These are phyloP conservation scores for Bolinopsis microptera DNA, from an alignment of 37 sponge, comb jelly and placozoan species.

Conservation along the genomic window DNA sequence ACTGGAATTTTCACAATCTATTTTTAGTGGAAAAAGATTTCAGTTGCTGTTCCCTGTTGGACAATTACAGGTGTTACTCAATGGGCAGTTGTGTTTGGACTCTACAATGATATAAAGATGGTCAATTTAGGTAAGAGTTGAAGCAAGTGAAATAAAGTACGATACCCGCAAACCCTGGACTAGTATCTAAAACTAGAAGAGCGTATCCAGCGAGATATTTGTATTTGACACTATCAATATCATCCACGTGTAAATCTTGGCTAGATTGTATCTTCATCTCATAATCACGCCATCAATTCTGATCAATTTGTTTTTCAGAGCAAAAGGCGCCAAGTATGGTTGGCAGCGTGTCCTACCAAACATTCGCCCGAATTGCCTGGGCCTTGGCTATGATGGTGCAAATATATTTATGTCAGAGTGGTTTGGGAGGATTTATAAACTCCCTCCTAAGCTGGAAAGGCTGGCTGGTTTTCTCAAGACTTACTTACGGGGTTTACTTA, in stretches of 20 bases:
- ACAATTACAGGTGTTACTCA: background rate
- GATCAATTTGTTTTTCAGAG: too few relatives aligned
- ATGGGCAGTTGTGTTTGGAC: background rate
- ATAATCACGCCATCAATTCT: too few relatives aligned
- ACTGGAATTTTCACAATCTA: too few relatives aligned
- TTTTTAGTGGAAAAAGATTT: background rate
- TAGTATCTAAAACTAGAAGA: too few relatives aligned
- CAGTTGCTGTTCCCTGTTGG: background rate
- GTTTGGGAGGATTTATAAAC: conserved; percentile 18
- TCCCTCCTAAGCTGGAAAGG: conserved; percentile 31
- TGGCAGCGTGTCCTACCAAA: background rate
- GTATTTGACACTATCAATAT: too few relatives aligned
- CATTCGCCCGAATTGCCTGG: background rate
- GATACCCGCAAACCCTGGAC: too few relatives aligned
- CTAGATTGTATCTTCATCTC: too few relatives aligned
- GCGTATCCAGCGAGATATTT: too few relatives aligned
- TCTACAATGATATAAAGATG: background rate
- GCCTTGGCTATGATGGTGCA: background rate
- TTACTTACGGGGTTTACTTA: conserved; percentile 10
- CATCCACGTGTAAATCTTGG: too few relatives aligned
- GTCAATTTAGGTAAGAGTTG: background rate
- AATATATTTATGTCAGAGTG: background rate
- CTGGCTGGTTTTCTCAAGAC: conserved; percentile 11
- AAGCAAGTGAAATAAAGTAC: too few relatives aligned
- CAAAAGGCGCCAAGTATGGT: background rate